Evolutionary conservation across 2,113 vertebrate genomes (phyloP).

Genomic region (Panthera tigris): DNA sequence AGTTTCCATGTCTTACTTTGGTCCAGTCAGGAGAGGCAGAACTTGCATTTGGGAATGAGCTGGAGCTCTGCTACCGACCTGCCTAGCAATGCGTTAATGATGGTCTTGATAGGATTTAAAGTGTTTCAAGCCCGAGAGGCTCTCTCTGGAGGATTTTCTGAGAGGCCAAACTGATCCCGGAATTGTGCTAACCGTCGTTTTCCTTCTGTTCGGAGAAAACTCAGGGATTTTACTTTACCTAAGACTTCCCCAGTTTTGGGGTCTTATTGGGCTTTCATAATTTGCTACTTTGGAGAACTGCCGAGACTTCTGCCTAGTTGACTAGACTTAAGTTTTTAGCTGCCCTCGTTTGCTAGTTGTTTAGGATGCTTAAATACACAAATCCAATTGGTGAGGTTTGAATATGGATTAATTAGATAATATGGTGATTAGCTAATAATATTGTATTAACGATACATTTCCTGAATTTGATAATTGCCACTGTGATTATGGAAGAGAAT

Average conservation of each 20-base stretch:
- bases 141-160: not conserved
- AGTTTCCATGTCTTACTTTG: not conserved
- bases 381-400: not conserved
- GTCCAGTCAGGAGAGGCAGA: not conserved
- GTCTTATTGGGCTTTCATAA: slow-evolving; percentile 29
- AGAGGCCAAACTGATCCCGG: not conserved
- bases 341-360: not conserved
- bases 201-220: not conserved
- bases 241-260: not conserved
- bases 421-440: not conserved
- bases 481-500: not conserved
- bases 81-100: not conserved
- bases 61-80: not conserved
- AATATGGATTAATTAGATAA: not conserved
- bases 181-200: not conserved
- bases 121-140: not conserved
- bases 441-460: not conserved
- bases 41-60: not conserved
- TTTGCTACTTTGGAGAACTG: not conserved
- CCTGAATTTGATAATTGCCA: not conserved
- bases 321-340: not conserved
- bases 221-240: not conserved
- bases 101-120: not conserved
- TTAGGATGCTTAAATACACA: not conserved
- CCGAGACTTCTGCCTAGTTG: not conserved